Base-by-base conservation (phyloP, 1,140 invertebrate species). In the Drosophila nannoptera region DNA sequence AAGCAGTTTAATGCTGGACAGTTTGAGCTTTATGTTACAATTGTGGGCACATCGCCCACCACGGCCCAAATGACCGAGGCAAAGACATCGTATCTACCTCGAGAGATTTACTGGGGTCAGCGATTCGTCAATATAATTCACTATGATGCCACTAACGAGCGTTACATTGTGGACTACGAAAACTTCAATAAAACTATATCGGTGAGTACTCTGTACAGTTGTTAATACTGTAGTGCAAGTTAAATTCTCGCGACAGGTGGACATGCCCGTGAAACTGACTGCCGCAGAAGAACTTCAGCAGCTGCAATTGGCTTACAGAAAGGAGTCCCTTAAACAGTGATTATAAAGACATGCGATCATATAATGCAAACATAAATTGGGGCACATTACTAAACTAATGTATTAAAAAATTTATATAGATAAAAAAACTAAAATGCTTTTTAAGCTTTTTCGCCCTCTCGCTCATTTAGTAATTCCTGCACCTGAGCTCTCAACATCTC, bases 141-240 rank as follows among this genome's bases (percentile, higher is more conserved):
- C 46, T 99, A 98, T 89, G 96, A 96, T 75, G 95, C 96, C 78
- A 94, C 96, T 48, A 93, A 95, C 43, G 94, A 97, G 59, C 94
- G 95, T 35, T 99, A 98, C 90, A 92, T 96, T 74, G 96, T 99
- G 12, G 97, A 99, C 90, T 99, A 98, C 87, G 95, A 94, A 31
- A 93, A 96, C 73, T 99, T 99, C 90, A 96, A 99, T 88, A 94
- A 94, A 68, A 98, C 97, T 7, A 88, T 88, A 42, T 87, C 88
- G 50, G 88, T 87, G 46, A 54, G 50, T 54, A 22, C 22, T 22
- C 22, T 22, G 32, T 9, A 14, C 2, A 43, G 6, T 43, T 43
- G 40, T 4, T 5, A 50, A 7, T 12, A 14, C 1, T n/a, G 0
- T 8, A 32, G 7, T 8, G 12, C 9, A 12, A 5, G 6, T 49